Evolutionary conservation across 2,797 vertebrate genomes (phyloP).

Genomic region (Schizopygopsis pylzovi): DNA sequence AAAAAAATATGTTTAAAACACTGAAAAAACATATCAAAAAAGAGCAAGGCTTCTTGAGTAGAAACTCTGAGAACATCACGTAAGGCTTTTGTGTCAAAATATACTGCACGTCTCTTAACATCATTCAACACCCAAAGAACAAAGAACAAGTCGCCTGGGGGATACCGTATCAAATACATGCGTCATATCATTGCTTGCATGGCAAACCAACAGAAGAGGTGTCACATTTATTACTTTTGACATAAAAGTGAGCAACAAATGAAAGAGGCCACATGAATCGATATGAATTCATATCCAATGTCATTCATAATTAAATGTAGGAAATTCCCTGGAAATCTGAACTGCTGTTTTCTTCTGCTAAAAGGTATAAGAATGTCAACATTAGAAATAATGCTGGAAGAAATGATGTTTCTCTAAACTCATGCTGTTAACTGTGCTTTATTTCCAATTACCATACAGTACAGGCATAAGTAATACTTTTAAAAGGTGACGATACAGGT

Average conservation of each 20-base stretch:
- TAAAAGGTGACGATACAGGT: background rate
- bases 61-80: background rate
- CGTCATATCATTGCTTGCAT: conserved; percentile 2
- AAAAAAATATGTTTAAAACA: too few species aligned
- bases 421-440: background rate
- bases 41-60: background rate
- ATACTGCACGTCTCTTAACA: background rate
- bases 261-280: background rate
- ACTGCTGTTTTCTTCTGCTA: background rate
- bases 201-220: background rate
- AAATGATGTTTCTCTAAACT: background rate
- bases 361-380: background rate
- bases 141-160: background rate
- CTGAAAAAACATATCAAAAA: background rate
- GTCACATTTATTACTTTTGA: background rate
- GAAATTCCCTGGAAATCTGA: background rate
- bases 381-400: background rate
- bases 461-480: too few species aligned
- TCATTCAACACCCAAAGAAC: conserved; percentile 8
- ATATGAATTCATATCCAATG: background rate
- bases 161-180: background rate
- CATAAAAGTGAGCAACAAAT: background rate
- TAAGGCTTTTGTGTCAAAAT: background rate
- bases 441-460: background rate
- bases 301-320: background rate